Base-by-base conservation (phyloP, 2,888 invertebrate genomes). In the Masnerella sp. region DNA sequence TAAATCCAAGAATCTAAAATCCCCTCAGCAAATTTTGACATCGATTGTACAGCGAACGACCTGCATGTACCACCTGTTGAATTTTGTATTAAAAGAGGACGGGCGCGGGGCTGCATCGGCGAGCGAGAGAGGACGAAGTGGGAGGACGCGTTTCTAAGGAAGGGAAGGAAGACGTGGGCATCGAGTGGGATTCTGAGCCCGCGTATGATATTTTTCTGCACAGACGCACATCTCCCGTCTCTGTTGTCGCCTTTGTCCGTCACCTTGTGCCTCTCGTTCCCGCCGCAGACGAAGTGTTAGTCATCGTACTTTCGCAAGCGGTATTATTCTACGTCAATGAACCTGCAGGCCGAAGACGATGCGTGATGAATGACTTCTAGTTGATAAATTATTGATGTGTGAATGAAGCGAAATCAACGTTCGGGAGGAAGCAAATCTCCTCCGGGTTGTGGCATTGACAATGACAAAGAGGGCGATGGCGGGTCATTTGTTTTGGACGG, bases 31-130 rank as follows among this genome's bases (percentile, higher is more conserved):
- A 42, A 36, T 65, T 65, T 56, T 36, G 40, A 38, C 12, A 7
- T 28, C 8, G 47, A 65, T 22, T 67, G 49, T 52, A 56, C 51
- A 28, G 58, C 59, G 32, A 76, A 77, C 28, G 77, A 79, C 74
- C 76, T 56, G 68, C 58, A 74, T 65, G 77, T 74, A 82, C 82
- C 83, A 83, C 83, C 83, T 83, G 83, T 82, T 83, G 77, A 78
- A 82, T 82, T 68, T 73, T 51, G 51, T 58, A 68, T 80, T 56
- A 38, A 58, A 69, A 58, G 54, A 68, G 58, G 65, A 62, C 45
- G 47, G 20, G 42, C 8, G 22, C 43, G 40, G 58, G 38, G 56
- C 49, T 34, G 17, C 59, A 17, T 54, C 54, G 43, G 69, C 54
- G 20, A 61, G 68, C 62, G 67, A 69, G 49, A 76, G 61, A 68